Conservation (phyloP, 2,113 vertebrate species). For the Misgurnus mizolepis region DNA sequence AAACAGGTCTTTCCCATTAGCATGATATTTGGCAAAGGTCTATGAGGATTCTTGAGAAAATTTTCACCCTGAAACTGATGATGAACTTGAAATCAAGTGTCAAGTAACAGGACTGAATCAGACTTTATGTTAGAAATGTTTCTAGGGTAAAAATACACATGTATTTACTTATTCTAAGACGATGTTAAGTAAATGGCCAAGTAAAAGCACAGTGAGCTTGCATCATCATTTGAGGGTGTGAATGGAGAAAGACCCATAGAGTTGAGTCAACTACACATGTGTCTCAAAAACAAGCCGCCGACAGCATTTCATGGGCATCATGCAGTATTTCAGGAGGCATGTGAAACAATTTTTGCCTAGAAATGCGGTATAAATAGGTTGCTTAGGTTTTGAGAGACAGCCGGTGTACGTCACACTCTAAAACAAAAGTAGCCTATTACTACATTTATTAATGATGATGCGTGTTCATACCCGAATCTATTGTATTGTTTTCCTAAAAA, state of each 20-base stretch:
- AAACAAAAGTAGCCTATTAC: neutral
- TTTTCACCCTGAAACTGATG: too few relatives aligned
- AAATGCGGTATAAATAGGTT: neutral
- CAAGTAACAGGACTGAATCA: neutral
- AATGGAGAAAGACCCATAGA: neutral
- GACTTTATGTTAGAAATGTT: neutral
- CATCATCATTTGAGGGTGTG: neutral
- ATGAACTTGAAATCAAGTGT: too few relatives aligned
- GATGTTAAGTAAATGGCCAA: neutral
- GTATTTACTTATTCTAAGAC: neutral
- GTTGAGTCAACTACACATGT: neutral
- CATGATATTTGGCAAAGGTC: neutral
- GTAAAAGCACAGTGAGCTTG: neutral
- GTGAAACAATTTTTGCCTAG: neutral
- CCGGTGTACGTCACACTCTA: too few relatives aligned
- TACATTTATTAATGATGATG: neutral
- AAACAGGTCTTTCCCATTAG: neutral
- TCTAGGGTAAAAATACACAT: neutral
- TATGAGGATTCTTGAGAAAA: neutral
- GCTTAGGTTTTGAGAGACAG: neutral
- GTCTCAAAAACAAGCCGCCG: neutral
- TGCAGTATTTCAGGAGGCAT: too few relatives aligned
- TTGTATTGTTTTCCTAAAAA: neutral
- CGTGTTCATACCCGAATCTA: too few relatives aligned
- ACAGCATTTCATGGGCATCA: neutral